Base-by-base conservation (phyloP, 2,888 invertebrate species). In the Iphiclides podalirius region DNA sequence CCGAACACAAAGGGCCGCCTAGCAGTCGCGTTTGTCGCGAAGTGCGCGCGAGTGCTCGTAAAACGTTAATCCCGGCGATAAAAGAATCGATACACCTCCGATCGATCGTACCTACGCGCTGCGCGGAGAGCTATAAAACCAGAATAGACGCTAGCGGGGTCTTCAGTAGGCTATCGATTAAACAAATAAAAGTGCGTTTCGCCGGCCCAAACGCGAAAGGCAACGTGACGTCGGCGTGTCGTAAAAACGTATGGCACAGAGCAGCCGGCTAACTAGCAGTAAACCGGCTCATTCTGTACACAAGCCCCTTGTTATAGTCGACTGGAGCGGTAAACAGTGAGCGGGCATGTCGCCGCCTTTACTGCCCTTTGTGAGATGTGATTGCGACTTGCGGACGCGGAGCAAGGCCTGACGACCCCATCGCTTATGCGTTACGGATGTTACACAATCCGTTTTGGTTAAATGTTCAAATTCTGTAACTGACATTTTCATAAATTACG, bases 111-210 rank as follows among this genome's bases (percentile, higher is more conserved):
- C n/a, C n/a, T n/a, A n/a, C n/a, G n/a, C n/a, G n/a, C n/a, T n/a
- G n/a, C n/a, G n/a, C n/a, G n/a, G n/a, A n/a, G n/a, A n/a, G 72
- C 70, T 69, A 70, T 88, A 80, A 85, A 73, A 60, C 63, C 60
- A 75, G 83, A 86, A 86, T 85, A 88, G 78, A 69, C 70, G 70
- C n/a, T n/a, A n/a, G n/a, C 74, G 64, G 73, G 75, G 74, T 83
- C 81, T 85, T 84, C 76, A 78, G 79, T 76, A 79, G 75, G 69
- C 68, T 77, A 87, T 88, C 83, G 87, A 87, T 88, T 87, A 87
- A 87, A 88, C 87, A 85, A 86, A 87, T 86, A 85, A 85, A 87
- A 85, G 83, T 68, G 63, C 72, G 82, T 81, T 84, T 86, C 79
- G 84, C 85, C 75, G 67, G 71, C 77, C 81, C 77, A 81, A 85